phyloP scores from a whole-genome alignment of 2,113 vertebrate species.

The Gorsachius goisagi region DNA sequence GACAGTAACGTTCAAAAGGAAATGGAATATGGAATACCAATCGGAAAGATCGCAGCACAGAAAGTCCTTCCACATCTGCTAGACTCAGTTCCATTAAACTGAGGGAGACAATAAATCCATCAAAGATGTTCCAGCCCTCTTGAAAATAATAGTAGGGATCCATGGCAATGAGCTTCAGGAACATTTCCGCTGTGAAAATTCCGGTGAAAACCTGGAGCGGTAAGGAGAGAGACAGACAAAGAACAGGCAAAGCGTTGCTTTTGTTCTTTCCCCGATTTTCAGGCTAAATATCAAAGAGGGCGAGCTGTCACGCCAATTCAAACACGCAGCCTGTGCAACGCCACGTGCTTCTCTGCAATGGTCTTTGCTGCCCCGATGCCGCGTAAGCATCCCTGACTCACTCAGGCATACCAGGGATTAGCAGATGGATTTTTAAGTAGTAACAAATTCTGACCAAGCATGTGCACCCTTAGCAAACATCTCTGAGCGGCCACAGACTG shows the following conservation, averaged over 20 bases:
- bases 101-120: constrained; percentile 96
- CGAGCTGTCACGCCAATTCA: neutral
- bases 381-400: neutral
- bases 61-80: constrained; percentile 93
- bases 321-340: no score
- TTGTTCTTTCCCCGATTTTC: neutral
- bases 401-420: neutral
- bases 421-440: neutral
- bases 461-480: neutral
- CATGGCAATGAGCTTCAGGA: constrained; percentile 96
- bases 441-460: neutral
- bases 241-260: neutral
- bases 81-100: constrained; percentile 95
- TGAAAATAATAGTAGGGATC: constrained; percentile 99
- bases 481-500: neutral
- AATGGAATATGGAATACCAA: constrained; percentile 80
- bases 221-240: constrained; percentile 5
- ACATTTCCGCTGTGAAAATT: constrained; percentile 98
- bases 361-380: neutral
- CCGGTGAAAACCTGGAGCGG: constrained; percentile 91
- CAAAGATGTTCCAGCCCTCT: constrained; percentile 98
- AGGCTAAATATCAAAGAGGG: neutral
- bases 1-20: neutral
- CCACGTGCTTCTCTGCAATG: rapidly evolving
- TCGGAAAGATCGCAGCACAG: constrained; percentile 97